Percentiles rank a stretch among this genome's conserved stretches.
Evolutionary conservation across 2,113 vertebrate species (phyloP).

Genomic region (Muntiacus reevesi): DNA sequence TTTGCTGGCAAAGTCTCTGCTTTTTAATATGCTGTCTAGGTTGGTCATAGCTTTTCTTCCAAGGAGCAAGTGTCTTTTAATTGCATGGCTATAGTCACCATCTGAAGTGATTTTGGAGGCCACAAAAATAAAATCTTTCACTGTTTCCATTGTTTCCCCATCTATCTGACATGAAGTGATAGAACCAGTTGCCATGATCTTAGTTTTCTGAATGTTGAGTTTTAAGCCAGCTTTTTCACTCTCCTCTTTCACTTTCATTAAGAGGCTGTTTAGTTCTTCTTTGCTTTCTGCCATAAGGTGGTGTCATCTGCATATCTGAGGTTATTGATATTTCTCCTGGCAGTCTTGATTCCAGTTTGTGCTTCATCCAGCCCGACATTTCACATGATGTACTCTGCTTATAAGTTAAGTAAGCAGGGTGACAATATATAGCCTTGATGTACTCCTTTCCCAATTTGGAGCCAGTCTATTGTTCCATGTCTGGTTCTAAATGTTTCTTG

Average conservation of each 20-base stretch:
- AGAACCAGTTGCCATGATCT: not conserved
- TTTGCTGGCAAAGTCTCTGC: not conserved
- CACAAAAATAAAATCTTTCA: not conserved
- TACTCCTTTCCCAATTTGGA: not conserved
- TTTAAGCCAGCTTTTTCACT: not conserved
- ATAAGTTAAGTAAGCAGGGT: not conserved
- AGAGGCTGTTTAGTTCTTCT: not conserved
- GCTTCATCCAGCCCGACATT: not conserved
- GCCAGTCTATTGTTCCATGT: not conserved
- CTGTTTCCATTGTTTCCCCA: not conserved
- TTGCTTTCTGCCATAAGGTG: not conserved
- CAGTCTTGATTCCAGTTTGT: not conserved
- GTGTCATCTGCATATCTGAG: not conserved
- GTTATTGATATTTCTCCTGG: not conserved
- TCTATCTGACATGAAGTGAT: not conserved
- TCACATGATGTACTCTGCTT: not conserved
- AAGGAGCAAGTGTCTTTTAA: not conserved
- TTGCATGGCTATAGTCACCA: not conserved
- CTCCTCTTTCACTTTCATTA: not conserved
- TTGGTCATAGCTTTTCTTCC: not conserved
- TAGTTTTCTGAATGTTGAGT: not conserved
- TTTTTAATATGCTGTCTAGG: not conserved
- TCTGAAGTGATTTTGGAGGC: not conserved
- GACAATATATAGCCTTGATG: not conserved
- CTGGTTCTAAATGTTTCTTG: not conserved